A percentile compares a stretch with the other conserved stretches of the same genome.
phyloP scores from a whole-genome alignment of 1,140 invertebrate genomes.

The Pogonomyrmex barbatus region DNA sequence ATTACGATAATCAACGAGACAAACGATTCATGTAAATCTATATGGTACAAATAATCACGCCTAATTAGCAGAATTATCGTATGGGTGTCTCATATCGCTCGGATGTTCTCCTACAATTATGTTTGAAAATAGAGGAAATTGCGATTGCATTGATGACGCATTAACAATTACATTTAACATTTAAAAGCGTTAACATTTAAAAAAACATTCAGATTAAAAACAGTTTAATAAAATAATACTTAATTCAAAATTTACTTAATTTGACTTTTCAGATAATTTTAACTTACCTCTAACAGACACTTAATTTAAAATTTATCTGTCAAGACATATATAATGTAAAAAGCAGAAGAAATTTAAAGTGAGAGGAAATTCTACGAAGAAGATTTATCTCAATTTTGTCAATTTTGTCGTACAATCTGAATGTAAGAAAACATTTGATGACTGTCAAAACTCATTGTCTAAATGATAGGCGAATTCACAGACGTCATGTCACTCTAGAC shows the following conservation, averaged over 20 bases:
- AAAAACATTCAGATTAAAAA: too few species aligned
- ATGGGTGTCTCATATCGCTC: neutral
- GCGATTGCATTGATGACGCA: neutral
- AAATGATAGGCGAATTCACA: neutral
- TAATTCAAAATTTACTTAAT: neutral
- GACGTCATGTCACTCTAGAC: slow-evolving; percentile 9
- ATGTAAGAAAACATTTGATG: neutral
- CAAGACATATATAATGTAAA: neutral
- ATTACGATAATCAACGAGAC: slow-evolving; percentile 29
- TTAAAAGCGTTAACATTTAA: neutral
- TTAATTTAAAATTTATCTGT: neutral
- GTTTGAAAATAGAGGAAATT: neutral
- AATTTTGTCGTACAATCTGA: neutral
- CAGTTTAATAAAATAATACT: neutral
- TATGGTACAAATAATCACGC: slow-evolving; percentile 11
- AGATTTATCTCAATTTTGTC: neutral
- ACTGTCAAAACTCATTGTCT: neutral
- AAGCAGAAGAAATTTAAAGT: neutral
- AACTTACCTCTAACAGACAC: neutral
- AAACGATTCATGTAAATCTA: neutral
- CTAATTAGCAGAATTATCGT: slow-evolving; percentile 1
- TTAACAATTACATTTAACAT: slow-evolving; percentile 5
- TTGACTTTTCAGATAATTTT: neutral
- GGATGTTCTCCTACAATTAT: neutral
- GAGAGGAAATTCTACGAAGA: neutral